Base-by-base conservation (phyloP, 2,888 invertebrate species). In the Leucoma salicis region DNA sequence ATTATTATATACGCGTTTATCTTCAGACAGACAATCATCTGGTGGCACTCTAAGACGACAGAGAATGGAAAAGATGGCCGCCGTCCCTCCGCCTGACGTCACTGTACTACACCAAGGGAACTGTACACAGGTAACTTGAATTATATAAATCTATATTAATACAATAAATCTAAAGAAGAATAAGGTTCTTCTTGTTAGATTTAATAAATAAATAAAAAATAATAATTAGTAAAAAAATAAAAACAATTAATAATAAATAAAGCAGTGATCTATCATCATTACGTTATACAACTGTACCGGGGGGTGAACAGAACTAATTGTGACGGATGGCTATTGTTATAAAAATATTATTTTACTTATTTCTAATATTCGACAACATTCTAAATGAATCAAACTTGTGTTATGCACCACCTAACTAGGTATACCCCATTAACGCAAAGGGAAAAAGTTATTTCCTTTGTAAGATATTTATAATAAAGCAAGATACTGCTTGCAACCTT, bases 101-200 rank as follows among this genome's bases (percentile, higher is more conserved):
- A 91, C 91, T 0, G 91, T 91, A 0, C 70, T 90, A 10, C 90
- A 91, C 36, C 90, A 78, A 39, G 90, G 89, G 0, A 82, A 74
- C 39, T 90, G 90, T 45, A 72, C 69, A 24, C 90, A 90, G 86
- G 90, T 90, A 57, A 46, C 1, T 3, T 12, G 10, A 8, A 31
- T 12, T 11, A 21, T 10, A 34, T n/a, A 21, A 27, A 16, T 16
- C 16, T 16, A 16, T 16, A 4, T 16, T 3, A 4, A 6, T 16
- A 16, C 3, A 16, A 16, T 16, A 16, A 16, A 16, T 16, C 16
- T 16, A 16, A 16, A 28, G 12, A 12, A 11, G 3, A 6, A 12
- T 28, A 12, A 6, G 7, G 12, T 1, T 28, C 1, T 2, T 11
- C 13, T 28, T 28, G n/a, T n/a, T n/a, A n/a, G n/a, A n/a, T 2